These are phyloP conservation scores for Actinopyga echinites DNA, from an alignment of 53 echinoderm and acorn worm species.

Conservation along the genomic window DNA sequence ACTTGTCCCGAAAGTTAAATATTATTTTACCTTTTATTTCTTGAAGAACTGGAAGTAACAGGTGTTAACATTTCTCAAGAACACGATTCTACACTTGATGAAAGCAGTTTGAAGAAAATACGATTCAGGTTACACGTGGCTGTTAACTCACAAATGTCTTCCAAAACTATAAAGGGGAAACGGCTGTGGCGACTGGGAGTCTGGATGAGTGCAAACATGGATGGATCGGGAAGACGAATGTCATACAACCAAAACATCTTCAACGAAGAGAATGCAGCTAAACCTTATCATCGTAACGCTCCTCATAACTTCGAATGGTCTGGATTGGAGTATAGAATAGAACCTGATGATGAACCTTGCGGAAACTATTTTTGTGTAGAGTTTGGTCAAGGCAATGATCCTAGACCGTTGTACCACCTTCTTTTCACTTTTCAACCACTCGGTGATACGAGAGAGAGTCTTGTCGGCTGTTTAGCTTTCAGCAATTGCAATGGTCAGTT, in stretches of 20 bases:
- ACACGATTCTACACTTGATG: not conserved
- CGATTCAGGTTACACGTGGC: not conserved
- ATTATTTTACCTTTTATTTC: not conserved
- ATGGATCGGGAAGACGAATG: not conserved
- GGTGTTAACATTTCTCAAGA: too few relatives aligned
- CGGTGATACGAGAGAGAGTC: too few relatives aligned
- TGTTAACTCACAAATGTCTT: not conserved
- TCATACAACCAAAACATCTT: not conserved
- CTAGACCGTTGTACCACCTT: not conserved
- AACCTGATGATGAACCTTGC: not conserved
- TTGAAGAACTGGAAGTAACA: too few relatives aligned
- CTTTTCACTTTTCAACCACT: not conserved
- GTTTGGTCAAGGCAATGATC: not conserved
- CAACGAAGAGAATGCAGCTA: not conserved
- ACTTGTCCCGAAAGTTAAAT: too few relatives aligned
- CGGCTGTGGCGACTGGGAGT: not conserved
- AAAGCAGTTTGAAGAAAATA: not conserved
- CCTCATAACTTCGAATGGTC: not conserved
- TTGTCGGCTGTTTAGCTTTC: too few relatives aligned
- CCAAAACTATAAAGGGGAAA: not conserved
- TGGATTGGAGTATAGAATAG: not conserved
- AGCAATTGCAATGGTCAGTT: too few relatives aligned
- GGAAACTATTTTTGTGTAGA: not conserved
- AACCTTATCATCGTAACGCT: not conserved
- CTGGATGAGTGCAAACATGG: not conserved